A percentile compares a stretch with the other conserved stretches of the same genome.
Conservation (phyloP, 2,888 invertebrate species). For the Ennomos fuscantarius region DNA sequence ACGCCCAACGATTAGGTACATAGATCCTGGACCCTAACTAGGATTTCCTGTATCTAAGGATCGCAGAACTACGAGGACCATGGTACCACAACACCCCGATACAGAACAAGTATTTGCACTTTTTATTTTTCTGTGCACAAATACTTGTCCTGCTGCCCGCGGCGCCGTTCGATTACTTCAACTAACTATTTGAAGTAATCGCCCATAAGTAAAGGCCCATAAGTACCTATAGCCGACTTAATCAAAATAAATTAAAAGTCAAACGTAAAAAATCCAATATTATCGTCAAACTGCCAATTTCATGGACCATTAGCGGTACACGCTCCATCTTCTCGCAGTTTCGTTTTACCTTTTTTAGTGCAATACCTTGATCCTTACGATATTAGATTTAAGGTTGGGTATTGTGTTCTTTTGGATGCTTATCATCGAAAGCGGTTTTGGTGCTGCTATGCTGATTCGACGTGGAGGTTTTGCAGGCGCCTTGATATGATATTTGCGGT, state of each 20-base stretch:
- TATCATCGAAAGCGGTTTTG: conserved; percentile 36
- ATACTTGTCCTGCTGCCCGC: too few relatives aligned
- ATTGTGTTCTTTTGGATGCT: conserved; percentile 22
- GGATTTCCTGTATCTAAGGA: too few relatives aligned
- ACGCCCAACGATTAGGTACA: too few relatives aligned
- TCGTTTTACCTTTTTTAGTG: conserved; percentile 26
- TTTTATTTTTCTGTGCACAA: too few relatives aligned
- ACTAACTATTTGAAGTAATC: too few relatives aligned
- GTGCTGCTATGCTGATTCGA: conserved; percentile 49
- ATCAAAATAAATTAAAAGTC: conserved; percentile 50
- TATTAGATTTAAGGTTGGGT: conserved; percentile 24
- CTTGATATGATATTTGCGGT: conserved; percentile 39
- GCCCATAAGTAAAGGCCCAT: conserved; percentile 17
- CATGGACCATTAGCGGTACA: conserved; percentile 68
- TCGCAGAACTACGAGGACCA: too few relatives aligned
- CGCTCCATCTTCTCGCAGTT: conserved; percentile 58
- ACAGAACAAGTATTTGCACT: too few relatives aligned
- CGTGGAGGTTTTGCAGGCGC: conserved; percentile 41
- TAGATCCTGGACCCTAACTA: too few relatives aligned
- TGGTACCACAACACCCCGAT: too few relatives aligned
- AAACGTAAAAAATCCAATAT: conserved; percentile 51
- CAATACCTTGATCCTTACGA: conserved; percentile 25
- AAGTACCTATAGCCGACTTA: conserved; percentile 12
- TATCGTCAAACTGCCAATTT: conserved; percentile 69
- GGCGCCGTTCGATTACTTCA: too few relatives aligned